Evolutionary conservation across 2,888 invertebrate species (phyloP), one percentile per base, ranked within the genome.

Genomic region (Apodemia hepburni): DNA sequence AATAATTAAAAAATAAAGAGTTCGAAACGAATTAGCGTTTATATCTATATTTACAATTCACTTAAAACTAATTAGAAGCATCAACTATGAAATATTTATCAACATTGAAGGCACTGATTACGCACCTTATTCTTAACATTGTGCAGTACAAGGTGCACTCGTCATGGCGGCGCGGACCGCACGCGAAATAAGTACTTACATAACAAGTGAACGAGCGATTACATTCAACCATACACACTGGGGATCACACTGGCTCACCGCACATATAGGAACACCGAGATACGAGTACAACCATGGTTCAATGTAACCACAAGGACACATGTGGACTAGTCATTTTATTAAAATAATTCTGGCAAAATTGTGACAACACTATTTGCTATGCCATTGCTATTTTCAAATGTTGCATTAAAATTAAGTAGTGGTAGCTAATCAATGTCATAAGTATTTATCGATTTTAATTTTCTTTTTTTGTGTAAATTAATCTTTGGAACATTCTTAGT

Each of bases 91-190:
- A 87, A 77, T 76, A 82, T 81, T 82, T 87, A 87, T 89, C 82
- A 87, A 88, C 89, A 89, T 88, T 87, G 85, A 92, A 92, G 92
- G 92, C 92, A 92, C 92, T 89, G 75, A 79, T 92, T 89, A 82
- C 91, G 90, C 92, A 90, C 91, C 91, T 87, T 82, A 81, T 85
- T 85, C 84, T 78, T 81, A 78, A 77, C 77, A 77, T 75, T 72
- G 79, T 80, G 80, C 83, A 80, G 75, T 79, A 77, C 75, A 75
- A 77, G 81, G 84, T 78, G 82, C 84, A 83, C 81, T 78, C 77
- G 76, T 68, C 70, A 65, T 66, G 66, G 65, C 61, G 69, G 69
- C 70, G 22, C 51, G 22, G 12, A 4, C 54, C 18, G 12, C 22
- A 15, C 54, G 27, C 54, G 72, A 64, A 68, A 68, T 73, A 72